Evolutionary conservation across 2,888 invertebrate species (phyloP), one percentile per base, ranked within the genome.

Genomic region (Eledona agricola): DNA sequence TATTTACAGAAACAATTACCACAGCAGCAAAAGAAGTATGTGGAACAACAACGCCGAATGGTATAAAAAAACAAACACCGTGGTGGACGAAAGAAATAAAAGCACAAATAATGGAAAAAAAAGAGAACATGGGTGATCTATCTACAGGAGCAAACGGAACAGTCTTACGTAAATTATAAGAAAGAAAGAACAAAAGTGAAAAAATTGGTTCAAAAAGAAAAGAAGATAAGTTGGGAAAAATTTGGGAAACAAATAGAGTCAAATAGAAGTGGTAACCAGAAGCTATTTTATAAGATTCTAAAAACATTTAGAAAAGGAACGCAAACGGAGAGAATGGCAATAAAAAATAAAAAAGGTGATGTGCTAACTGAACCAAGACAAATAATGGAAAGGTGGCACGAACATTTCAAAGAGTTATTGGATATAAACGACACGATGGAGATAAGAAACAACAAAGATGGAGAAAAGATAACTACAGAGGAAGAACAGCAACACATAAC

Each of bases 21-120:
- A 43, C 3, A 16, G 15, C 12, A 32, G 43, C 17, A 17, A 2
- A 9, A 16, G 20, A 43, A 11, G 19, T 17, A 32, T 43, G 43
- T 17, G 31, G 17, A 17, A 12, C 6, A 4, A 6, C 43, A 7
- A 32, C 11, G 6, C 29, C 16, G 9, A 19, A 1, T 2, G 19
- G 10, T 3, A 19, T 3, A 7, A 35, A 19, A 28, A 43, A 43
- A 31, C 16, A 32, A 34, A 43, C 43, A 5, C 17, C 6, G 6
- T 43, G 43, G 43, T 43, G 31, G 31, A n/a, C n/a, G n/a, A n/a
- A n/a, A n/a, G n/a, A n/a, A n/a, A n/a, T n/a, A n/a, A n/a, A n/a
- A n/a, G n/a, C 4, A 32, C 12, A 5, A 12, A n/a, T 16, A 19
- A 9, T n/a, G 11, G 2, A 5, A 29, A 32, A 15, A 19, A 43